A percentile compares a stretch with the other conserved stretches of the same genome.
Evolutionary conservation across 2,888 invertebrate species (phyloP).

Genomic region (Bombylius major): DNA sequence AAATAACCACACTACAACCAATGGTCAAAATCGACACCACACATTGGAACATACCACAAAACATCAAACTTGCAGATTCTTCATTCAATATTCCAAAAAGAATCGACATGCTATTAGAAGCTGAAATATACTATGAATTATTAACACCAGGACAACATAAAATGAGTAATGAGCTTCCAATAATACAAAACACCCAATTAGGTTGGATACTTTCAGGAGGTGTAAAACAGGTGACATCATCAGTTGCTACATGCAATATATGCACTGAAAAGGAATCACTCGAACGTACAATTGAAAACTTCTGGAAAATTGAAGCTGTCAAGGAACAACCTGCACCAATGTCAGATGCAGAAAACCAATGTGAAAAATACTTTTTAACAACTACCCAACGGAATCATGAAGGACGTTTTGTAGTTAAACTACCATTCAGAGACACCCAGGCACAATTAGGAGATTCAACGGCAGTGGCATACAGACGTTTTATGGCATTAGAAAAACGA

Average conservation of each 20-base stretch:
- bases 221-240: not conserved
- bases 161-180: not conserved
- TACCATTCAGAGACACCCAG: not conserved
- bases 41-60: constrained; percentile 10
- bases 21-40: constrained; percentile 5
- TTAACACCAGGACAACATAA: not conserved
- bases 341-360: not conserved
- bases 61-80: constrained; percentile 14
- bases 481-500: not conserved
- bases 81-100: constrained; percentile 11
- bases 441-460: not conserved
- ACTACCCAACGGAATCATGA: not conserved
- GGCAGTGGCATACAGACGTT: not conserved
- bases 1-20: constrained; percentile 15
- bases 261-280: not conserved
- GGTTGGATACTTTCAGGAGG: not conserved
- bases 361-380: not conserved
- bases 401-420: not conserved
- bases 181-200: not conserved
- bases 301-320: not conserved
- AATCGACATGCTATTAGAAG: constrained; percentile 13
- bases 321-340: not conserved
- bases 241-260: not conserved
- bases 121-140: not conserved
- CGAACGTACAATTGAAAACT: not conserved